phyloP scores from a whole-genome alignment of 1,140 invertebrate genomes.

The Patella vulgata region DNA sequence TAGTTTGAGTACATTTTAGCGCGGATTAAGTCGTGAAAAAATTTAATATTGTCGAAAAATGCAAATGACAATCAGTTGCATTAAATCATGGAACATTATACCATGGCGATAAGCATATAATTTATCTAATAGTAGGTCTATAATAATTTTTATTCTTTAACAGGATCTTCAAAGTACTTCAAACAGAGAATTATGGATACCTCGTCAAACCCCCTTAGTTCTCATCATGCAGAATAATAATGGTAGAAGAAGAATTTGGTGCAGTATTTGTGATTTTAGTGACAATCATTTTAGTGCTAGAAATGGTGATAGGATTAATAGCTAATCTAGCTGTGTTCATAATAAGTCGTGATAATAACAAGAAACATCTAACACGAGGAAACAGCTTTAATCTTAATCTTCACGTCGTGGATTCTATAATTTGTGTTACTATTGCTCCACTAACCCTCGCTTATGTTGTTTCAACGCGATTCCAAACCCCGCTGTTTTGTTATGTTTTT shows the following conservation, averaged over 20 bases:
- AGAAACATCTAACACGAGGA: background rate
- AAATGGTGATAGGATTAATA: conserved; percentile 10
- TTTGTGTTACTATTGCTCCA: conserved; percentile 8
- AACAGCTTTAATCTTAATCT: conserved; percentile 18
- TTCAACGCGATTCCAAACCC: conserved; percentile 6
- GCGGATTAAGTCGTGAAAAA: no score
- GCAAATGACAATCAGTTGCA: no score
- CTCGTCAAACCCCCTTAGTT: no score
- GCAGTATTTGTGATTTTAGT: conserved; percentile 1
- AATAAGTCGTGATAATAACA: background rate
- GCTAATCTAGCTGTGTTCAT: conserved; percentile 19
- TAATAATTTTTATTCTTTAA: no score
- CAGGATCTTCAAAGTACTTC: no score
- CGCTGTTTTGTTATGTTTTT: conserved; percentile 11
- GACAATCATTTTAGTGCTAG: background rate
- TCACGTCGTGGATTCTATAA: conserved; percentile 14
- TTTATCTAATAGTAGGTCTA: no score
- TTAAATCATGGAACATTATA: no score
- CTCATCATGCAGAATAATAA: no score
- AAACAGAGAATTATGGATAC: no score
- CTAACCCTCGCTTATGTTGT: conserved; percentile 1
- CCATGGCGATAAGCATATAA: no score
- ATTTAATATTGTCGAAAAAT: no score
- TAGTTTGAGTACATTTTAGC: no score
- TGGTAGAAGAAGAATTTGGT: conserved; percentile 4